Evolutionary conservation across 1,140 invertebrate species (phyloP), one percentile per base, ranked within the genome.

Genomic region (Coptotermes formosanus): DNA sequence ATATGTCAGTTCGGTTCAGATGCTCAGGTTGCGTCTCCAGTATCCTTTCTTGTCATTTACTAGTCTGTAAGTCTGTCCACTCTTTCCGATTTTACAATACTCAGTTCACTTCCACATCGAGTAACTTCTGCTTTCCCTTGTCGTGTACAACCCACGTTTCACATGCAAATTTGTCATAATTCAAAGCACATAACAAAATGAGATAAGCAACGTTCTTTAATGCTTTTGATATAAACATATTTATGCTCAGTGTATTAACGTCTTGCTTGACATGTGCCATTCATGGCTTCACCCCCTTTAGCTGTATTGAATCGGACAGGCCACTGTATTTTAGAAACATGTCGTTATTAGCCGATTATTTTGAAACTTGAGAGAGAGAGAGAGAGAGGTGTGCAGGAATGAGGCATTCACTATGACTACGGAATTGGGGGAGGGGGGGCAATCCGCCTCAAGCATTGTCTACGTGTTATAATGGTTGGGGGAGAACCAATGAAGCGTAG

Each of bases 401-500:
- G 64, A 6, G 64, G n/a, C n/a, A 75, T n/a, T n/a, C 64, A 75
- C 25, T 75, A n/a, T 75, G 64, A 75, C 52, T 55, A 55, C 14
- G 19, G 14, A 48, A 48, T 16, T 48, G 48, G 48, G 48, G 59
- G 59, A 21, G 59, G 59, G 25, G 21, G 59, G 21, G 21, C 7
- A 64, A 64, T 12, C 12, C 64, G 2, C 64, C 64, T 30, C 8
- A 16, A 75, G 25, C 64, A 6, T 75, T 75, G 25, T 75, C 64
- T 75, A 75, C 64, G 64, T 75, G 64, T 75, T 75, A 75, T 75
- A 75, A 75, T 75, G n/a, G 64, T 75, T 75, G n/a, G 25, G 64
- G 25, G 59, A 16, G n/a, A 30, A 75, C 64, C 64, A 30, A 75
- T 75, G 64, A 30, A n/a, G 64, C 64, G n/a, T 75, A 30, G 14